Evolutionary conservation across 2,888 invertebrate genomes (phyloP), one percentile per base, ranked within the genome.

Genomic region (Chymomyza amoena): DNA sequence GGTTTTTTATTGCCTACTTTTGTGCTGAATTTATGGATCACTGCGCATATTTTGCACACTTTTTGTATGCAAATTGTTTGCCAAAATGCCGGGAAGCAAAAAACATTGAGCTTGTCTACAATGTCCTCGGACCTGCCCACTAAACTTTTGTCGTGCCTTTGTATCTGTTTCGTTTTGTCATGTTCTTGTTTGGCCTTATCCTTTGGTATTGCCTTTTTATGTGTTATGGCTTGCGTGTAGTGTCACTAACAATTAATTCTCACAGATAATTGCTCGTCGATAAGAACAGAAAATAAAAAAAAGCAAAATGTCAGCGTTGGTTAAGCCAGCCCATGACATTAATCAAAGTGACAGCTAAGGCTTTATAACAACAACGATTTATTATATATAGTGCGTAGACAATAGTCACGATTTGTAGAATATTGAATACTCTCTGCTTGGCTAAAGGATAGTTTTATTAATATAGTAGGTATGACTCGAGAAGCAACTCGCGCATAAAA

Each of bases 231-330:
- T 72, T 67, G 72, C 67, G 64, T 67, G 67, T 63, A 76, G 72
- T 75, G 75, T 76, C 75, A 68, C 76, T 66, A 50, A 71, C 81
- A 84, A 81, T 81, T 81, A 81, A 84, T 81, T 84, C 77, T 68
- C 71, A 61, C 69, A 80, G 76, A 83, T 83, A 80, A 75, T 85
- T 86, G 78, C 69, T 73, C 75, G 73, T 62, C 71, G 75, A 83
- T 80, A 85, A 76, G 70, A 70, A 28, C 50, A 50, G 51, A 15
- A 45, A 62, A 15, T 39, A 61, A 36, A 32, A 50, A 20, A 28
- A 57, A n/a, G 56, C 52, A 50, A 52, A 20, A 39, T 51, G 18
- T 15, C 50, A 10, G 50, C 18, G 39, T 39, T 50, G 25, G 57
- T 56, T 52, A 36, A 52, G 16, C 39, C 39, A 45, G 10, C 39